Percentiles rank a stretch among this genome's conserved stretches.
Evolutionary conservation across 64 coral and sea anemone genomes (phyloP).

Genomic region (Trachythela sp.): DNA sequence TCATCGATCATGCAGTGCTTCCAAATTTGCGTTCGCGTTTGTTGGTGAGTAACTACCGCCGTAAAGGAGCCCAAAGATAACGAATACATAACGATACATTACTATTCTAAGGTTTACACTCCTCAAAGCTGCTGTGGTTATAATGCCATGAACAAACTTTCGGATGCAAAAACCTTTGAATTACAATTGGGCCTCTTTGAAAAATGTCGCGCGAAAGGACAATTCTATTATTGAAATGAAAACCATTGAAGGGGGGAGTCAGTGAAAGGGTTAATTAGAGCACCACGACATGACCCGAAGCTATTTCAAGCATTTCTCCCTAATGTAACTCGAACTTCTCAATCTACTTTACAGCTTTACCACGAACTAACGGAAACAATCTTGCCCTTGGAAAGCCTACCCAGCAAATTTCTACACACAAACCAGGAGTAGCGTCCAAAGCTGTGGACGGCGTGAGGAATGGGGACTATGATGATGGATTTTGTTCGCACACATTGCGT

Average conservation of each 20-base stretch:
- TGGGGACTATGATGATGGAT: background rate
- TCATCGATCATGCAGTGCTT: background rate
- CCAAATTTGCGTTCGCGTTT: background rate
- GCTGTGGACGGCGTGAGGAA: background rate
- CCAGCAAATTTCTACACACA: background rate
- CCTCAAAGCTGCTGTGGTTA: no score
- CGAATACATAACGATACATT: no score
- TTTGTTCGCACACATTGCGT: background rate
- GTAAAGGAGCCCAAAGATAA: no score
- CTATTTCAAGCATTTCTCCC: background rate
- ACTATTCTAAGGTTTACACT: no score
- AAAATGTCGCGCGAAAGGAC: no score
- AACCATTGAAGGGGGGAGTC: no score
- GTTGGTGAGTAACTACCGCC: background rate
- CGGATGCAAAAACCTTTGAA: no score
- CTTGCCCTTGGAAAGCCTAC: background rate
- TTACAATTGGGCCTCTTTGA: no score
- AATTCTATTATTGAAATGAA: no score
- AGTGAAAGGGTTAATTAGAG: no score
- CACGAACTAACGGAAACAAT: background rate
- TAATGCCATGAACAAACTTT: no score
- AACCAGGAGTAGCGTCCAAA: background rate
- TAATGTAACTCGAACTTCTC: background rate
- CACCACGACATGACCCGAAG: no score
- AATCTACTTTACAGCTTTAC: background rate